These are phyloP conservation scores for Homalodisca vitripennis DNA, from an alignment of 1,140 invertebrate genomes.

Conservation along the genomic window DNA sequence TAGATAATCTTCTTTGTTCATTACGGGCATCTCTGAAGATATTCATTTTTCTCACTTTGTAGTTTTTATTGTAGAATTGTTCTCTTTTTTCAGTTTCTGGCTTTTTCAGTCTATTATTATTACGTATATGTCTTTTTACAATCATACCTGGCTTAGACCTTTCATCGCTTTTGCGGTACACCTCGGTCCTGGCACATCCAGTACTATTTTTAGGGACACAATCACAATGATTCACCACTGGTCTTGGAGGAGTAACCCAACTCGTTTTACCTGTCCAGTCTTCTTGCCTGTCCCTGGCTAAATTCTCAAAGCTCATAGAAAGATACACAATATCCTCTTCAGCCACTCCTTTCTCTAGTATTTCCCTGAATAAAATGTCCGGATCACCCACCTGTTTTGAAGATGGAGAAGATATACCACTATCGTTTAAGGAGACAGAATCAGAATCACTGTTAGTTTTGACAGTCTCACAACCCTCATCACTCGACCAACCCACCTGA, in stretches of 20 bases:
- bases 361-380: constrained; percentile 1
- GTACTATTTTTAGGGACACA: constrained; percentile 65
- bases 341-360: constrained; percentile 69
- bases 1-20: constrained; percentile 86
- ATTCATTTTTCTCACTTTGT: constrained; percentile 66
- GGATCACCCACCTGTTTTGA: no score
- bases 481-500: no score
- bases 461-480: no score
- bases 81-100: constrained; percentile 44
- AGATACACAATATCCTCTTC: constrained; percentile 84
- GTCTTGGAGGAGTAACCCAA: constrained; percentile 92
- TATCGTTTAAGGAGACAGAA: no score
- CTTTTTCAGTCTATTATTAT: no score
- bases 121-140: constrained; percentile 60
- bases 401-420: no score
- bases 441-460: no score
- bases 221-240: constrained; percentile 57
- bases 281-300: constrained; percentile 67
- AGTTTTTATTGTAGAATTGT: constrained; percentile 45
- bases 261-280: constrained; percentile 93
- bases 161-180: constrained; percentile 87
- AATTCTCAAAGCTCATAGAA: constrained; percentile 76
- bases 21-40: constrained; percentile 86
- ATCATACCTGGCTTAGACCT: constrained; percentile 85
- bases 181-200: constrained; percentile 85